Evolutionary conservation across 1,140 invertebrate species (phyloP), one percentile per base, ranked within the genome.

Genomic region (Oryctes rhinoceros): DNA sequence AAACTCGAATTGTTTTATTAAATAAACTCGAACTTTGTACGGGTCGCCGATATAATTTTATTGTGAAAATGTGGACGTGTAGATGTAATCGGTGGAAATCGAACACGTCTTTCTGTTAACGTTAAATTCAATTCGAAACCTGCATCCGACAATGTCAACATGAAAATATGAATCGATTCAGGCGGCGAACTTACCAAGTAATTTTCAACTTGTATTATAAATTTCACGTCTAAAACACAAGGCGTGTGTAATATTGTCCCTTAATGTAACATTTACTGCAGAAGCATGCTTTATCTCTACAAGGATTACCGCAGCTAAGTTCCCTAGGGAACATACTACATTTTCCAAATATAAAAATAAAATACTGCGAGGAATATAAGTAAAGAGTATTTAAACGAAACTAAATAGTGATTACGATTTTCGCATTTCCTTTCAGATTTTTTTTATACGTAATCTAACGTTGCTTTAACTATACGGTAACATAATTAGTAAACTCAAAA

Each of bases 251-350:
- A 71, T 71, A 7, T 71, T 24, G 65, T 71, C 35, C 24, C 20
- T 71, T 24, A 30, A 71, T 30, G 24, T 71, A 71, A 35, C 24
- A 7, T 71, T 71, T 30, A 5, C 65, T 3, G 24, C 18, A 35
- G 35, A 30, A 71, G 24, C 65, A 71, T 71, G 65, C 65, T 71
- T 71, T 71, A 71, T 71, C 65, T 71, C 65, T 71, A 71, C 65
- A 24, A 37, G 35, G 11, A 35, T 9, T 37, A 24, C 11, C 30
- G 24, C 24, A 71, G 30, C 65, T 37, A 15, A 24, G 18, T 10
- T 15, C 24, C 13, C 6, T 6, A 3, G 53, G n/a, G 18, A 71
- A 24, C 65, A 2, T 35, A 71, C 11, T 71, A 35, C 35, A 37
- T 37, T 71, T 71, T 10, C 13, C 4, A 71, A 3, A 15, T 71